These are phyloP conservation scores for Meriones unguiculatus DNA, from an alignment of 2,113 vertebrate genomes.

Conservation along the genomic window DNA sequence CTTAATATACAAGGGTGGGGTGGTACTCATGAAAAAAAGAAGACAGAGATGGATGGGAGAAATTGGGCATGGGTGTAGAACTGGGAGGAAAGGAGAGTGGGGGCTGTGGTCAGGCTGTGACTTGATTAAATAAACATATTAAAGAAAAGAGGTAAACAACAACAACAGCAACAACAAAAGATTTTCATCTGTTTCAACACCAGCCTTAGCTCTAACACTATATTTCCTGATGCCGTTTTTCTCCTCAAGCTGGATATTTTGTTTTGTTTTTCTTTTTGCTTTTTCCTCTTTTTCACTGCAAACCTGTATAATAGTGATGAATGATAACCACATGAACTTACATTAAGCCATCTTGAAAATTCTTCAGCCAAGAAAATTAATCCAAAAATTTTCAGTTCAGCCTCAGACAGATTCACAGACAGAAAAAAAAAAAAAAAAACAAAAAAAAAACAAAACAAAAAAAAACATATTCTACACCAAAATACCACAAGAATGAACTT, in stretches of 20 bases:
- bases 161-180: too few species aligned
- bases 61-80: too few species aligned
- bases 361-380: neutral
- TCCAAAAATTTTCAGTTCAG: neutral
- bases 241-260: neutral
- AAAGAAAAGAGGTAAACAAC: too few species aligned
- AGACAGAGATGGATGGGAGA: too few species aligned
- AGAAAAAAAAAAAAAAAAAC: neutral
- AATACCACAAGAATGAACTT: neutral
- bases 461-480: neutral
- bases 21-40: too few species aligned
- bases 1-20: too few species aligned
- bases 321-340: neutral
- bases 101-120: too few species aligned
- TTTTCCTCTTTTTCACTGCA: neutral
- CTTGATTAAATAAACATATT: too few species aligned
- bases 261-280: neutral
- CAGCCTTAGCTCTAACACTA: neutral
- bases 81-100: too few species aligned
- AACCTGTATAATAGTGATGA: neutral
- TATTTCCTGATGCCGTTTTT: neutral
- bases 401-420: neutral
- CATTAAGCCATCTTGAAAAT: neutral
- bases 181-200: neutral
- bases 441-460: neutral